phyloP scores from a whole-genome alignment of 2,113 vertebrate species.

The Saccopteryx leptura region DNA sequence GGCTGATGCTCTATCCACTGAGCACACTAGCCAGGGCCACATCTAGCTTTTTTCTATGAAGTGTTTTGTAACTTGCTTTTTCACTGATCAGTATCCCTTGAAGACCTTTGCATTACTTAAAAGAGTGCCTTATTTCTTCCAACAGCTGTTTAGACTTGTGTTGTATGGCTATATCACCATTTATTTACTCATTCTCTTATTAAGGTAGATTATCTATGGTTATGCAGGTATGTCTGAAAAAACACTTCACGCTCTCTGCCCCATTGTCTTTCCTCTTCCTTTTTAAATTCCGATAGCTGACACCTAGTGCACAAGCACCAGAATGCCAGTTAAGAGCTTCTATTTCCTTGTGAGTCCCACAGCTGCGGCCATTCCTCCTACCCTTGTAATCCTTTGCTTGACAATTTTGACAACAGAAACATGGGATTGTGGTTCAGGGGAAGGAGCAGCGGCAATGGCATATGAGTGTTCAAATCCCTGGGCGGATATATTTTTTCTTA shows the following conservation, averaged over 20 bases:
- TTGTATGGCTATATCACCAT: neutral
- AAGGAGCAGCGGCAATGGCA: neutral
- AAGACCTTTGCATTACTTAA: neutral
- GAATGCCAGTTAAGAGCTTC: neutral
- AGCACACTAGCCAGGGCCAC: no score
- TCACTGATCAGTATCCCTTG: neutral
- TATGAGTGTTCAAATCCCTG: neutral
- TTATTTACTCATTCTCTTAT: constrained; percentile 20
- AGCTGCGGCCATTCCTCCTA: neutral
- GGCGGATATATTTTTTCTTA: neutral
- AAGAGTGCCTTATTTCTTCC: neutral
- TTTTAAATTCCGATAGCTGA: neutral
- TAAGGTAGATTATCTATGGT: constrained; percentile 6
- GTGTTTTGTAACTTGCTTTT: neutral
- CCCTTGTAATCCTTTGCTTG: neutral
- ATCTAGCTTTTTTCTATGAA: neutral
- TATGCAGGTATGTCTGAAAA: constrained; percentile 20
- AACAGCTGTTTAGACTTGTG: neutral
- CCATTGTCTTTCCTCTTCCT: neutral
- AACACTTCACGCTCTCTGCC: neutral
- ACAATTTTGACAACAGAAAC: constrained; percentile 19
- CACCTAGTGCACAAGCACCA: neutral
- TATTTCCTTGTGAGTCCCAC: neutral
- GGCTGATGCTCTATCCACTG: no score
- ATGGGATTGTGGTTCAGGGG: neutral